Base-by-base conservation (phyloP, 2,113 vertebrate species). In the Malaclemys terrapin region DNA sequence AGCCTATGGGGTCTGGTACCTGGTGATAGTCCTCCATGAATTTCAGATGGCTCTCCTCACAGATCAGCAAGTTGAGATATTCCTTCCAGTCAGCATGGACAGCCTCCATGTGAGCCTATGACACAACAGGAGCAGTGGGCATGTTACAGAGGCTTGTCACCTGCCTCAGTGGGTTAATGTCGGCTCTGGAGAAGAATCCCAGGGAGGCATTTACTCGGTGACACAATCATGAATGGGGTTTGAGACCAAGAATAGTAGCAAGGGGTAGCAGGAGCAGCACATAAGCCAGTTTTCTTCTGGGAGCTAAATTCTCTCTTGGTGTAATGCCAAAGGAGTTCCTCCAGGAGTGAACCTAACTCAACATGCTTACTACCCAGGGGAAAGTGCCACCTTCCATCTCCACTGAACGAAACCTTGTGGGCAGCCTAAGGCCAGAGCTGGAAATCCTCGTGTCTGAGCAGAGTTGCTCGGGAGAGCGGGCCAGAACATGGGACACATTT, bases 51-150 rank as follows among this genome's bases (percentile, higher is more conserved):
- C 99, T 99, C 95, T 99, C 99, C 97, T 99, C 99, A 1, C 99
- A 99, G 97, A 99, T 99, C 52, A 99, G 99, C 95, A 99, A 98
- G 98, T 99, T 99, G 92, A 99, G 98, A 93, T 99, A 99, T 59
- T 99, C 99, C 98, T 99, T 99, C 99, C 99, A 99, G 97, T 99
- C 99, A 0, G 99, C 99, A 0, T 99, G 99, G 47, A 99, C 99
- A 0, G 99, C 99, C 89, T 99, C 99, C 65, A 99, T 99, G 91
- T 99, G 99, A 53, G 99, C 99, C 99, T 99, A 96, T 57, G 78
- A 47, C 10, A 56, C 11, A 22, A 12, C 2, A 29, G 35, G 31
- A 53, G 53, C 50, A 14, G 27, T 29, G 16, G 4, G 22, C 11
- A 59, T 59, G 38, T 10, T 35, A 59, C 12, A 27, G 14, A 52